A percentile compares a stretch with the other conserved stretches of the same genome.
phyloP scores from a whole-genome alignment of 2,888 invertebrate species.

The Koerneria pararmatus region DNA sequence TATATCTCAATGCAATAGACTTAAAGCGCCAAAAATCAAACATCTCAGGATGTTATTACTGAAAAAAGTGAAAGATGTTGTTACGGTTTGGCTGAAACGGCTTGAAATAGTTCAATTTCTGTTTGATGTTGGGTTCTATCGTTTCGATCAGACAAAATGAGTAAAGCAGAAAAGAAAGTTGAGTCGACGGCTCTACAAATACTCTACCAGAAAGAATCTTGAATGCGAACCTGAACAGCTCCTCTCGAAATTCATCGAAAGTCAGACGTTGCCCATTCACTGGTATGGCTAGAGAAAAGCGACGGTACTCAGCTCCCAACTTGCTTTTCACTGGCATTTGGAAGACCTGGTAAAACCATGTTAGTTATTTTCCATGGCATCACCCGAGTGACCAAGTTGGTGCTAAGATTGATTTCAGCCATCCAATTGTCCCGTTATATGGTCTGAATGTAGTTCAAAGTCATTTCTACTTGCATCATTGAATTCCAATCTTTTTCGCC shows the following conservation, averaged over 20 bases:
- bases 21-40: too few relatives aligned
- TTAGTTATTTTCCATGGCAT: too few relatives aligned
- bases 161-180: background rate
- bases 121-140: background rate
- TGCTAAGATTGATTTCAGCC: background rate
- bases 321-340: slow-evolving; percentile 13
- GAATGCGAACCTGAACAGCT: too few relatives aligned
- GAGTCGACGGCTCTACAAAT: background rate
- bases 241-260: too few relatives aligned
- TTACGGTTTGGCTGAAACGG: background rate
- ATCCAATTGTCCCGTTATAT: background rate
- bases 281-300: slow-evolving; percentile 10
- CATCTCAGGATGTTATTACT: too few relatives aligned
- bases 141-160: background rate
- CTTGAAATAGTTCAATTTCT: background rate
- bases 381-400: background rate
- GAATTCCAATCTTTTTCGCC: too few relatives aligned
- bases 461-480: too few relatives aligned
- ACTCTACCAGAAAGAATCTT: background rate
- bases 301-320: slow-evolving; percentile 20
- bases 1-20: too few relatives aligned
- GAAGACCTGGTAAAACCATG: background rate
- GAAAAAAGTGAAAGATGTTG: slow-evolving; percentile 4
- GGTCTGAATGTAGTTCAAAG: background rate
- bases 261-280: slow-evolving; percentile 6